Base-by-base conservation (phyloP, 2,797 vertebrate genomes). In the Arremon brunneinucha region DNA sequence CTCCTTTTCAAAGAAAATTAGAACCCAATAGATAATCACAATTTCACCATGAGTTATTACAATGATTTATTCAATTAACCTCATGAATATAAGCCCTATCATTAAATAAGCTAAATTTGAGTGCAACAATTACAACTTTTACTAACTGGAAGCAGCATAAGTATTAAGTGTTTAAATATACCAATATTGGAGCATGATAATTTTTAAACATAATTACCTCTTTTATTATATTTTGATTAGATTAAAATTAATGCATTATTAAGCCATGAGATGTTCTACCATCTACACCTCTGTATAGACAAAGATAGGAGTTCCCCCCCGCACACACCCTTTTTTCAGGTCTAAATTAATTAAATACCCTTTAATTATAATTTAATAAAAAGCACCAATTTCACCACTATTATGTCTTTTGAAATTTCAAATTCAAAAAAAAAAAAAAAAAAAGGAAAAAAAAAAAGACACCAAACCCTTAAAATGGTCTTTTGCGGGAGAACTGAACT, bases 291-390 rank as follows among this genome's bases (percentile, higher is more conserved):
- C 98, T 99, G 98, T 98, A 98, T 98, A 98, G 97, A 98, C 97
- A 97, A 97, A 99, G 99, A 99, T 99, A 99, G 99, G 98, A 98
- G 97, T 97, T 98, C 83, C 98, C 98, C 97, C 97, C 90, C 37
- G 0, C 86, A 79, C 86, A 92, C 91, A 71, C 77, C 82, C 97
- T 98, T 98, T 98, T 98, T 98, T 97, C 98, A 98, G 98, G 98
- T 99, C 98, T 98, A 98, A 98, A 98, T 99, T 99, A 99, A 99
- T 99, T 99, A 99, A 98, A 99, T 99, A 98, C 97, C 97, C 83
- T 99, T 98, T 99, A 99, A 99, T 99, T 99, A 99, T 98, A 98
- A 98, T 99, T 99, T 98, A 98, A 98, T 98, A 98, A 98, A 99
- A 98, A 99, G 98, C 97, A 96, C 96, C 98, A 97, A 98, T 99